Base-by-base conservation (phyloP, 1,140 invertebrate genomes). In the Phocides pigmalion region DNA sequence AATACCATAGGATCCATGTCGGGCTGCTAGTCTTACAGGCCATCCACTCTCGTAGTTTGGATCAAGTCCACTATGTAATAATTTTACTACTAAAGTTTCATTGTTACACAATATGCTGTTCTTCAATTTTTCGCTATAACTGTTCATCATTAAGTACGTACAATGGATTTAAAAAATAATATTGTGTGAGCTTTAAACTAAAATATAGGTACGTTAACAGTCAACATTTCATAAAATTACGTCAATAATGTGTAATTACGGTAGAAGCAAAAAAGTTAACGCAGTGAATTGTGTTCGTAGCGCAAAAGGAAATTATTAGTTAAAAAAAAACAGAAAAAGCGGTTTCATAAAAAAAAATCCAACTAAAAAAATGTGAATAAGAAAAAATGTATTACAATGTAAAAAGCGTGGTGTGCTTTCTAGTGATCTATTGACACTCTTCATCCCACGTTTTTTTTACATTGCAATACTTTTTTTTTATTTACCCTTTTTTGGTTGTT, bases 11-110 rank as follows among this genome's bases (percentile, higher is more conserved):
- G 59, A 70, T 28, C 89, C 89, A 51, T 79, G 64, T 8, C 87
- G 75, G 46, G 89, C 87, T 6, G 87, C 87, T 61, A 87, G 47
- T 74, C 87, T 67, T 15, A 89, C 81, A 9, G 81, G 82, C 87
- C 86, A 91, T 19, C 89, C 89, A 19, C 81, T 76, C 79, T 84
- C 81, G 61, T 72, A 82, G 69, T 91, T 90, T 22, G 84, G 83
- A 66, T 91, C 81, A 22, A 87, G 67, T 15, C 86, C 84, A 50
- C 62, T 68, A 28, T 68, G 74, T 59, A 91, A 72, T 42, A 84
- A 66, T 56, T 85, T 74, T 15, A 66, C 64, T 15, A 89, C 46
- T 62, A 80, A 76, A 4, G 54, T 19, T 42, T 78, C 74, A 61
- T 86, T 76, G 32, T 86, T 77, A 42, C 37, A 64, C 28, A 74